Percentiles rank a stretch among this genome's conserved stretches.
These are phyloP conservation scores for Delichon dasypus DNA, from an alignment of 2,797 vertebrate genomes.

Conservation along the genomic window DNA sequence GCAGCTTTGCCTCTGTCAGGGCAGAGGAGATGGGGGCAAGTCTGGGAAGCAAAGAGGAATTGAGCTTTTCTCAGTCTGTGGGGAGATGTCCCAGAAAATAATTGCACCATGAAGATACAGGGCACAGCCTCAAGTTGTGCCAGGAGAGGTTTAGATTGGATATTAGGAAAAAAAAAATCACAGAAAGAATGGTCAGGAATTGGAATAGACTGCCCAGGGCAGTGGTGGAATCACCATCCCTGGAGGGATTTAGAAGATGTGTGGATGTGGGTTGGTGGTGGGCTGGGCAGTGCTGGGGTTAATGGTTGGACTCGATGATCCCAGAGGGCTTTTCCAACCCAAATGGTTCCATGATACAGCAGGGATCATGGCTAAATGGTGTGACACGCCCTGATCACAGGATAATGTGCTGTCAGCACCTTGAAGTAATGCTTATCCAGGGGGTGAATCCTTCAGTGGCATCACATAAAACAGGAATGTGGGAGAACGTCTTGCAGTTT, in stretches of 20 bases:
- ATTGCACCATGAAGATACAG: fast-evolving
- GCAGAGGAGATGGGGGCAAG: neutral
- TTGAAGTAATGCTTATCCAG: neutral
- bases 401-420: neutral
- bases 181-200: neutral
- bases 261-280: neutral
- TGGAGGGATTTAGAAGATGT: fast-evolving
- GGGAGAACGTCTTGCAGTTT: neutral
- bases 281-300: neutral
- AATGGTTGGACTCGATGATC: fast-evolving
- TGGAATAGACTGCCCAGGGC: neutral
- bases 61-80: neutral
- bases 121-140: fast-evolving
- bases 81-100: neutral
- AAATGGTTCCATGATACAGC: neutral
- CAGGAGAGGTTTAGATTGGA: neutral
- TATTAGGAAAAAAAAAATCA: neutral
- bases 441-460: neutral
- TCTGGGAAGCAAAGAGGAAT: neutral
- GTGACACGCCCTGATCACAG: neutral
- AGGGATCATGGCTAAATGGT: neutral
- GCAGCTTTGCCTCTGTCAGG: neutral
- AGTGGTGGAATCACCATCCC: neutral
- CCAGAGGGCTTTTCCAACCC: neutral
- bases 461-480: neutral